Percentiles rank a stretch among this genome's conserved stretches.
phyloP scores from a whole-genome alignment of 2,113 vertebrate genomes.

The Myiozetetes cayanensis region DNA sequence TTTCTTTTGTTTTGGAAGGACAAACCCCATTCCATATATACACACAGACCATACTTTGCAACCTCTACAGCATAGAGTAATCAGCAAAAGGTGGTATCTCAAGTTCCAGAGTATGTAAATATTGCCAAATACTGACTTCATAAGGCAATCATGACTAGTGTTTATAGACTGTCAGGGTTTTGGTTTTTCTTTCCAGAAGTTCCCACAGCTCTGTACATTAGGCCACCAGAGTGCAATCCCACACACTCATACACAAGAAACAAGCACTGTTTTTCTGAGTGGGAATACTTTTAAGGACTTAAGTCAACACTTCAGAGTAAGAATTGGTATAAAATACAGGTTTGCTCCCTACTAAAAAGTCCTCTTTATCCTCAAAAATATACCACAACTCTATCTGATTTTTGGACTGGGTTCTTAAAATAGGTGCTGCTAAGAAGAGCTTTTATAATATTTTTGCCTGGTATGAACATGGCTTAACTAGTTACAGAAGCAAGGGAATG shows the following conservation, averaged over 20 bases:
- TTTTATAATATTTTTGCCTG: neutral
- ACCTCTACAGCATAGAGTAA: neutral
- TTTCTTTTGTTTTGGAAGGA: neutral
- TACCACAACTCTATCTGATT: neutral
- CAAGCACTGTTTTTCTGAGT: neutral
- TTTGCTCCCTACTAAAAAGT: neutral
- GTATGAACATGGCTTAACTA: neutral
- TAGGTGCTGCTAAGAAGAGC: neutral
- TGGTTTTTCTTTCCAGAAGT: neutral
- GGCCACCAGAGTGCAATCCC: neutral
- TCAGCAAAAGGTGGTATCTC: neutral
- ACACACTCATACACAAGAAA: neutral
- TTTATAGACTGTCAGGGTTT: neutral
- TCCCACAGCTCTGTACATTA: neutral
- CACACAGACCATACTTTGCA: neutral
- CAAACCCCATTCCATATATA: neutral
- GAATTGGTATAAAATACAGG: neutral
- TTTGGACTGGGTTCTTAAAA: neutral
- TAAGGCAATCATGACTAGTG: neutral
- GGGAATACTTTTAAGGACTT: neutral
- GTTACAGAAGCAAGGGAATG: neutral
- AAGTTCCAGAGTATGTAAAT: neutral
- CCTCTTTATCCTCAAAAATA: neutral
- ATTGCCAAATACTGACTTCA: neutral
- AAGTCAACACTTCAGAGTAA: neutral